Base-by-base conservation (phyloP, 2,113 vertebrate genomes). In the Ptilonorhynchus violaceus region DNA sequence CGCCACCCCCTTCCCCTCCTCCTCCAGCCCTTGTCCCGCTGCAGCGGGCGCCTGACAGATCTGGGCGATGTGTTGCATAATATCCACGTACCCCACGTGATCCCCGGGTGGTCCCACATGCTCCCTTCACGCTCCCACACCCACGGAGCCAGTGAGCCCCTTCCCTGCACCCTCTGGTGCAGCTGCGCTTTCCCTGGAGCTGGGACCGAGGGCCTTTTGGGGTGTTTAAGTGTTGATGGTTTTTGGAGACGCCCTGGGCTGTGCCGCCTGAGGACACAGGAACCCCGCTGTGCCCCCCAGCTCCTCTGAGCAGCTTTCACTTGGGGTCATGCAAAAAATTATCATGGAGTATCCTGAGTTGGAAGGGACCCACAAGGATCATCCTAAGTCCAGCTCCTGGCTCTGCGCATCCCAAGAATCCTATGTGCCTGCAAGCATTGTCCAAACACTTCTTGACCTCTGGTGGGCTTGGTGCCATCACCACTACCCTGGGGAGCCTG, bases 1-100 rank as follows among this genome's bases (percentile, higher is more conserved):
- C 76, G 4, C 89, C 96, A 67, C 92, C 96, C 91, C 88, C 93
- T 87, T 93, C 82, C 94, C 85, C 91, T 95, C 93, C 95, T 92
- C 81, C 95, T 25, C 85, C 80, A 76, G 93, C 85, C 81, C 95
- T 90, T 6, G 64, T 55, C 92, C 87, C 50, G 28, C 80, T 56
- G 72, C 79, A 47, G 50, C 30, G n/a, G 63, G 87, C 1, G 42
- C 89, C 94, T 97, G 96, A 90, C 93, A 85, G 95, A 96, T 95
- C 76, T 82, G 89, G 95, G 95, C 15, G 72, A 85, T 4, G 22
- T 4, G 21, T 96, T 97, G 93, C 68, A 42, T 97, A 96, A 97
- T 6, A 8, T 68, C 20, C 91, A 17, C 30, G 5, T 10, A 19
- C 50, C 50, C 83, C 10, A 27, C 14, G 33, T 46, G 84, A 35